Conservation (phyloP, 37 sponge, comb jelly and placozoan genomes). For the Ianthella basta region DNA sequence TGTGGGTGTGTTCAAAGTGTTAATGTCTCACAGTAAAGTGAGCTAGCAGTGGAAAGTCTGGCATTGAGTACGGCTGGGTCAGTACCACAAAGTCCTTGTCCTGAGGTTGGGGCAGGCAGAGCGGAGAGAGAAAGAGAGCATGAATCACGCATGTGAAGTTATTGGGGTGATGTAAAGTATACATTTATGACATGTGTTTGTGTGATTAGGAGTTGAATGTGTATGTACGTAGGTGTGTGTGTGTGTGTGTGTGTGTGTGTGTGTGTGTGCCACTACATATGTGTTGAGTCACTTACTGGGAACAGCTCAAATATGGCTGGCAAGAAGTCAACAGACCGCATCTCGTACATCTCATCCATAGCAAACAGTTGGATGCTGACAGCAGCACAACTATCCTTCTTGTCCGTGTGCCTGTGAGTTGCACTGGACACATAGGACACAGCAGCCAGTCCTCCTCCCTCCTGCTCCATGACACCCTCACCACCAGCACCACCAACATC, state of each 20-base stretch:
- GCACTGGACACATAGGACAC: no score
- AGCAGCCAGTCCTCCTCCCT: no score
- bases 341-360: constrained; percentile 93
- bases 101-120: no score
- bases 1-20: not conserved
- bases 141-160: no score
- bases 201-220: no score
- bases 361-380: constrained; percentile 89
- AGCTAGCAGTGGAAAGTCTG: constrained; percentile 86
- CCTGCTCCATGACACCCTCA: not conserved
- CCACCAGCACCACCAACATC: not conserved
- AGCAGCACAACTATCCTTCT: constrained; percentile 64
- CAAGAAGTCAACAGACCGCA: constrained; percentile 87
- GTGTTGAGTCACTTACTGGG: constrained; percentile 68
- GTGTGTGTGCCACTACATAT: no score
- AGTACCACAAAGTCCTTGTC: constrained; percentile 86
- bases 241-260: no score
- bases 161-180: no score
- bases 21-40: constrained; percentile 60
- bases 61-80: constrained; percentile 77
- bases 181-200: no score
- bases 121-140: no score
- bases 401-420: not conserved
- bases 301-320: constrained; percentile 83
- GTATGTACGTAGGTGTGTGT: no score